Percentiles rank a stretch among this genome's conserved stretches.
Evolutionary conservation across 2,888 invertebrate genomes (phyloP).

Genomic region (Andrena bicolor): DNA sequence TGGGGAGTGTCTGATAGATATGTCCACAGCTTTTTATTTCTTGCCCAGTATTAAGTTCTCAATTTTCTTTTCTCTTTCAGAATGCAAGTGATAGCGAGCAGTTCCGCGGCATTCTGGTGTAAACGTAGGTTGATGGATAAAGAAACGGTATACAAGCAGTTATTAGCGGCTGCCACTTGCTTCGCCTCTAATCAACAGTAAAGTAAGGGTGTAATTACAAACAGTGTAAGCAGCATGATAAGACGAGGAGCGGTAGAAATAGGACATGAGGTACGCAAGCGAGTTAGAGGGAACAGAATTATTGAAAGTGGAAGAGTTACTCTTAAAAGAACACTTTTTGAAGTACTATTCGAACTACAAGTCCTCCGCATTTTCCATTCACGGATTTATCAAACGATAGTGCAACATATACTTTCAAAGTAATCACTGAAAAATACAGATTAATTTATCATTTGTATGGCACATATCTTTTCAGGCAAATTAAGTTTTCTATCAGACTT

Average conservation of each 20-base stretch:
- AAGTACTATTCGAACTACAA: no score
- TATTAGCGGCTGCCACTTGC: constrained; percentile 4
- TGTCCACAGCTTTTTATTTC: background rate
- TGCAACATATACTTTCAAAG: no score
- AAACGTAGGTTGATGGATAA: constrained; percentile 5
- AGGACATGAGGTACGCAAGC: background rate
- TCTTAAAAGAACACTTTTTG: background rate
- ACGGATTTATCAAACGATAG: no score
- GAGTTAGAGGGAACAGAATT: background rate
- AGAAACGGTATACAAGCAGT: constrained; percentile 9
- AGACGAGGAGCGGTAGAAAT: constrained; percentile 3
- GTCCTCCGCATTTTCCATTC: no score
- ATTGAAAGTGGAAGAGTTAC: background rate
- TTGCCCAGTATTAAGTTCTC: background rate
- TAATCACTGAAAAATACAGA: no score
- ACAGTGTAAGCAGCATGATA: constrained; percentile 11
- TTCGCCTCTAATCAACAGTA: background rate
- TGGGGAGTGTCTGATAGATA: background rate
- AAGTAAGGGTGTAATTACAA: constrained; percentile 14
- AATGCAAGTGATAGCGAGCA: background rate
- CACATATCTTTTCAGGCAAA: no score
- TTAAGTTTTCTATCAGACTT: no score
- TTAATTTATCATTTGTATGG: no score
- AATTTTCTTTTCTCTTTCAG: background rate
- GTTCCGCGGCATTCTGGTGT: background rate